These are phyloP conservation scores for Phataginus tricuspis DNA, from an alignment of 2,797 vertebrate species.

Conservation along the genomic window DNA sequence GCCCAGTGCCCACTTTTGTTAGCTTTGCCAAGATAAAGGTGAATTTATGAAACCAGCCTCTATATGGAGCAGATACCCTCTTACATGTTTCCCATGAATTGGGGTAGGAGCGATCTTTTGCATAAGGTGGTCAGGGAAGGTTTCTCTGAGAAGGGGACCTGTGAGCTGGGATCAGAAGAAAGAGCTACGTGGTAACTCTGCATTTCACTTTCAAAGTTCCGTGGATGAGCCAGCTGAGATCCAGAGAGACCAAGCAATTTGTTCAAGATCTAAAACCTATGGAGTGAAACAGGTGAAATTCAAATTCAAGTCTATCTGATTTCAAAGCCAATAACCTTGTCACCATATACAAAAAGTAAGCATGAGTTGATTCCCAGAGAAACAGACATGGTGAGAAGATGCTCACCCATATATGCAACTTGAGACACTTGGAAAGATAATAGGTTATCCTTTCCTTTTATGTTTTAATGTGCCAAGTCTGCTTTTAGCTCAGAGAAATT, in stretches of 20 bases:
- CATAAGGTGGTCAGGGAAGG: neutral
- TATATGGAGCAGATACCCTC: too few species aligned
- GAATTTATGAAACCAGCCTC: neutral
- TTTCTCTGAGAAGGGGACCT: neutral
- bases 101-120: neutral
- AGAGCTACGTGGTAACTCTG: accelerated
- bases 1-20: neutral
- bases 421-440: constrained; percentile 66
- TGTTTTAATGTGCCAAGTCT: neutral
- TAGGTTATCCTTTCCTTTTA: constrained; percentile 70
- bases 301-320: neutral
- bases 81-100: neutral
- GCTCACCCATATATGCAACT: constrained; percentile 47
- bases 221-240: neutral
- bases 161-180: neutral
- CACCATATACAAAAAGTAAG: neutral
- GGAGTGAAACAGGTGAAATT: neutral
- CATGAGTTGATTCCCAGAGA: neutral
- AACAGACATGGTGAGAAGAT: constrained; percentile 26
- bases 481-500: constrained; percentile 58
- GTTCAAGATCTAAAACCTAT: neutral
- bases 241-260: neutral
- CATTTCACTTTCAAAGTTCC: neutral
- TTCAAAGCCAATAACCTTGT: constrained; percentile 25
- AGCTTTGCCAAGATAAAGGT: neutral